Evolutionary conservation across 2,113 vertebrate species (phyloP), one percentile per base, ranked within the genome.

Genomic region (Asarcornis scutulata): DNA sequence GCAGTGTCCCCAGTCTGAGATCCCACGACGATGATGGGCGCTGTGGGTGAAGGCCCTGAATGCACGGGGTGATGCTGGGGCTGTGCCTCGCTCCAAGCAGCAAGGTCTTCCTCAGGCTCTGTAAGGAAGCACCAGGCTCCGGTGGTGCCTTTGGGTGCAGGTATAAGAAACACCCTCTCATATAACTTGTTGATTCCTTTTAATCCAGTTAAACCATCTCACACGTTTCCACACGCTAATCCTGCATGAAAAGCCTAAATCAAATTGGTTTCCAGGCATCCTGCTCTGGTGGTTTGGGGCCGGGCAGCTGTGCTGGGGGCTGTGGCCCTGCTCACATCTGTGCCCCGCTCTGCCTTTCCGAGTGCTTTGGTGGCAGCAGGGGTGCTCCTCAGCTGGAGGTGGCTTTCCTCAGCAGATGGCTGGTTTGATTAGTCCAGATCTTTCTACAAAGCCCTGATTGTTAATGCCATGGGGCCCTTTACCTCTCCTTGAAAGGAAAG

Each of bases 351-450:
- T 60, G 71, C 82, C 1, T 29, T 63, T 82, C 68, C 17, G 46
- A 63, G 29, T 83, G 91, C 34, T 74, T 50, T 95, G 94, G 83
- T 86, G 88, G 72, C 93, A 63, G 88, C 12, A 38, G 94, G 69
- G 58, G 42, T 59, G 56, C 59, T 48, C 22, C 42, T 46, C 12
- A 3, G 89, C 93, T 97, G 93, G 92, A 96, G 94, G 59, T 94
- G 95, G 91, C 95, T 52, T 96, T 94, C 79, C 67, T n/a, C 85
- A 63, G 82, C 32, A 58, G 31, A 74, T 9, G n/a, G 2, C 50
- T 59, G 78, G 71, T 82, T 23, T 46, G 36, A 17, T 20, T 12
- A 2, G 50, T 60, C 31, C 21, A 3, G 62, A 58, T 68, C 67
- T 66, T 85, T 56, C 74, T 11, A 38, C 68, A 74, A 27, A 78